Base-by-base conservation (phyloP, 53 echinoderm and acorn worm species). In the Paelopatides confundens region DNA sequence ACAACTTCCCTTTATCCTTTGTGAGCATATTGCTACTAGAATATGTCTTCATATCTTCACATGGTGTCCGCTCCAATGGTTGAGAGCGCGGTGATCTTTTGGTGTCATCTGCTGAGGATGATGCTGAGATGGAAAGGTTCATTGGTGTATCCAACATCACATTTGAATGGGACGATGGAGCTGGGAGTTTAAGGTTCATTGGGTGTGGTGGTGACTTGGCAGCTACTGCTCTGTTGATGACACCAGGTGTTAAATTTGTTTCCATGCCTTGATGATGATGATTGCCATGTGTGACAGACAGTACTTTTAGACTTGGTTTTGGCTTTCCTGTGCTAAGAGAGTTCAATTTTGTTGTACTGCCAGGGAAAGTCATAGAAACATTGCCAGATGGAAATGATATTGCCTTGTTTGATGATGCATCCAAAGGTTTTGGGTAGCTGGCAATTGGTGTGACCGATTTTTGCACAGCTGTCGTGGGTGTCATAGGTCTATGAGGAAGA, bases 21-120 rank as follows among this genome's bases (percentile, higher is more conserved):
- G 71, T 76, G 29, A 76, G 43, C 65, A 63, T 58, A 74, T 53
- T 62, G 39, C 77, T 64, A 17, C 64, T 84, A 24, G 74, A 74
- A 46, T 35, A 9, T 4, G 39, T 43, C 74, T 39, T 74, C 12
- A 74, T 74, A 28, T 36, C 74, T 4, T 74, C 27, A 4, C 39
- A 46, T 26, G 74, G 0, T 74, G 38, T 38, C 23, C 39, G 31
- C 74, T 74, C 46, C 4, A 39, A 28, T 21, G 74, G 14, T 39
- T 39, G 40, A 39, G 74, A 46, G 21, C 35, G 39, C 8, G 46
- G n/a, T 74, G 74, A 27, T 39, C 39, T 12, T 9, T 74, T 74
- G 27, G 46, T 11, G 26, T 74, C 74, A 74, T 58, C 58, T 6
- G 17, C n/a, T 58, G 58, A 6, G 21, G 58, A 58, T 58, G 58